A percentile compares a stretch with the other conserved stretches of the same genome.
Evolutionary conservation across 2,888 invertebrate species (phyloP).

Genomic region (Cantharis rustica): DNA sequence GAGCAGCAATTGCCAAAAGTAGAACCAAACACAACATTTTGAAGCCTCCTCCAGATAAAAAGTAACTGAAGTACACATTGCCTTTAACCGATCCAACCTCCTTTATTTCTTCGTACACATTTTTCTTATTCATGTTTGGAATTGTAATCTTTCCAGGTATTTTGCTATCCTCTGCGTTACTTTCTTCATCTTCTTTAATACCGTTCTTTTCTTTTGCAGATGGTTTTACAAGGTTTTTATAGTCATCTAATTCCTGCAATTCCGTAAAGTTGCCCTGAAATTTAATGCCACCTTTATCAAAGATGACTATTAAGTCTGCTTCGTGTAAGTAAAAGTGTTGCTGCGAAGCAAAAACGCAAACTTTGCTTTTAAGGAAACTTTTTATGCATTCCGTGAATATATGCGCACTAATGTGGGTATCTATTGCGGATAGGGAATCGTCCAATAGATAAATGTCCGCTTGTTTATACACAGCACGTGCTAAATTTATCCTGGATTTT

Average conservation of each 20-base stretch:
- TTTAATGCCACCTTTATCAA: background rate
- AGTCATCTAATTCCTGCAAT: background rate
- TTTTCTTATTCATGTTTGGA: background rate
- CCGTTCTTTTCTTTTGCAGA: background rate
- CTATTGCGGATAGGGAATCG: conserved; percentile 9
- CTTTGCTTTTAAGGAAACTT: conserved; percentile 31
- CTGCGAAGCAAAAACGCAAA: conserved; percentile 8
- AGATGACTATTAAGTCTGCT: background rate
- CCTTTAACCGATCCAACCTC: conserved; percentile 36
- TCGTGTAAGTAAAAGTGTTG: conserved; percentile 5
- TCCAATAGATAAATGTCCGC: conserved; percentile 16
- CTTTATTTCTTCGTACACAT: conserved; percentile 37
- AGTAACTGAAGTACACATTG: conserved; percentile 37
- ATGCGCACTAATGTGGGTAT: conserved; percentile 72
- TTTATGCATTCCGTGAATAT: conserved; percentile 67
- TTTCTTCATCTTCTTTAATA: too few species aligned
- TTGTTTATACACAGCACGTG: conserved; percentile 11
- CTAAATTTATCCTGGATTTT: conserved; percentile 75
- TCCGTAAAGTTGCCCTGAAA: background rate
- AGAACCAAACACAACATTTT: conserved; percentile 28
- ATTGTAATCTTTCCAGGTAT: background rate
- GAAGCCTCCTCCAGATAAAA: conserved; percentile 38
- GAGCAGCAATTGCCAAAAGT: conserved; percentile 29
- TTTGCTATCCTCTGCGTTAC: background rate
- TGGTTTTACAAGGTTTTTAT: background rate